Conservation (phyloP, 2,888 invertebrate species). For the Caenorhabditis panamensis region DNA sequence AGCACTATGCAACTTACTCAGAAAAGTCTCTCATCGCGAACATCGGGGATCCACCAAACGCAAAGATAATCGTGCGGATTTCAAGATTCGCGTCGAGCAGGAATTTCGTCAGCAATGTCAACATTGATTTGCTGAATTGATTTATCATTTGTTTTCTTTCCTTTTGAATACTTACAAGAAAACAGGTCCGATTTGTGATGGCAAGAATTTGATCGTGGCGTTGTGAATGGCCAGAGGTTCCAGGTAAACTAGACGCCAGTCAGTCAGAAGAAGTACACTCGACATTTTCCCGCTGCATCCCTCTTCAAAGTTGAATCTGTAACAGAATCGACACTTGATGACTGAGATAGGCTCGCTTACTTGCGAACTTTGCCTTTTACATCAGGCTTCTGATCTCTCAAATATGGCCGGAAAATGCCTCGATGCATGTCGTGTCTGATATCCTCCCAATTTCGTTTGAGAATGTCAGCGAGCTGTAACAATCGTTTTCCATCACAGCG, state of each 20-base stretch:
- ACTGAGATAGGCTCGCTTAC: too few species aligned
- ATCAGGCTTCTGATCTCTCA: too few species aligned
- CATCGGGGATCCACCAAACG: constrained; percentile 36
- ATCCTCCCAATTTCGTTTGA: too few species aligned
- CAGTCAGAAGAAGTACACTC: constrained; percentile 38
- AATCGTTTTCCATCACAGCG: too few species aligned
- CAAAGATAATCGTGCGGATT: constrained; percentile 46
- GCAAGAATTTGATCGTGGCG: constrained; percentile 18
- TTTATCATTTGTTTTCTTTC: background rate
- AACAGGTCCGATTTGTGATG: constrained; percentile 15
- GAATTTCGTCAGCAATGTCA: constrained; percentile 3
- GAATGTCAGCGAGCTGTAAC: too few species aligned
- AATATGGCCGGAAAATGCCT: too few species aligned
- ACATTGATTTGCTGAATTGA: constrained; percentile 13
- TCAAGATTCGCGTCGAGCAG: constrained; percentile 13
- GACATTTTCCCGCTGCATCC: background rate
- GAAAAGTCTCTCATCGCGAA: constrained; percentile 28
- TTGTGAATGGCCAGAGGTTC: background rate
- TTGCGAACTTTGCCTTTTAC: too few species aligned
- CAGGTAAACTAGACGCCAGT: constrained; percentile 40
- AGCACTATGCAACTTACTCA: too few species aligned
- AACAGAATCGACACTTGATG: background rate
- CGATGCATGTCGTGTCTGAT: too few species aligned
- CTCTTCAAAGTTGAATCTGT: too few species aligned
- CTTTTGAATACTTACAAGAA: constrained; percentile 38